A percentile compares a stretch with the other conserved stretches of the same genome.
Evolutionary conservation across 2,113 vertebrate genomes (phyloP).

Genomic region (Ornithorhynchus anatinus): DNA sequence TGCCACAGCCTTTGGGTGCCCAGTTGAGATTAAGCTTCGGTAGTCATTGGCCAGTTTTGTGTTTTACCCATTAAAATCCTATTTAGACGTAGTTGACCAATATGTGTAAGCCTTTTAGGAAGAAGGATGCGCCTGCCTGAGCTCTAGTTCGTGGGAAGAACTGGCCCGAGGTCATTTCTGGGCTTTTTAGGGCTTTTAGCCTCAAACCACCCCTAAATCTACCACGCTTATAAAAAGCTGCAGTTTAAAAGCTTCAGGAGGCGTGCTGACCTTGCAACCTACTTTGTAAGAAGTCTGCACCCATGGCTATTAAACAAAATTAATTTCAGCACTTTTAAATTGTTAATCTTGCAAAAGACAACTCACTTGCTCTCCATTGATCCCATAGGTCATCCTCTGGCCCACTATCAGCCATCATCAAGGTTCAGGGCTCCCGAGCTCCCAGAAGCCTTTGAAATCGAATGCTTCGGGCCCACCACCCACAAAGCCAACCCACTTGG

Average conservation of each 20-base stretch:
- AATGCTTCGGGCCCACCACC: constrained; percentile 25
- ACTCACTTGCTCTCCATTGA: constrained; percentile 51
- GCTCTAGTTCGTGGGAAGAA: constrained; percentile 12
- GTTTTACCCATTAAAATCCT: too few relatives aligned
- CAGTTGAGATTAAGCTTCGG: too few relatives aligned
- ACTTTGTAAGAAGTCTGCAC: constrained; percentile 57
- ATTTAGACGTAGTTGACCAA: not conserved
- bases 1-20: too few relatives aligned
- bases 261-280: constrained; percentile 58
- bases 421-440: constrained; percentile 39
- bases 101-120: not conserved
- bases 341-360: constrained; percentile 62
- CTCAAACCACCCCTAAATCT: constrained; percentile 50
- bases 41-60: too few relatives aligned
- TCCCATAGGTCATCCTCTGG: constrained; percentile 37
- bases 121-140: not conserved
- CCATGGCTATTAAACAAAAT: constrained; percentile 61
- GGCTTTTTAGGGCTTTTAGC: constrained; percentile 40
- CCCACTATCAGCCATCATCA: constrained; percentile 30
- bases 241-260: constrained; percentile 55
- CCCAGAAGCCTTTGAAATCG: constrained; percentile 30
- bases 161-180: constrained; percentile 32
- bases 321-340: constrained; percentile 63
- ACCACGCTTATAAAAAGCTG: constrained; percentile 37
- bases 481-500: not conserved